Base-by-base conservation (phyloP, 2,888 invertebrate genomes). In the Oscheius sp. region DNA sequence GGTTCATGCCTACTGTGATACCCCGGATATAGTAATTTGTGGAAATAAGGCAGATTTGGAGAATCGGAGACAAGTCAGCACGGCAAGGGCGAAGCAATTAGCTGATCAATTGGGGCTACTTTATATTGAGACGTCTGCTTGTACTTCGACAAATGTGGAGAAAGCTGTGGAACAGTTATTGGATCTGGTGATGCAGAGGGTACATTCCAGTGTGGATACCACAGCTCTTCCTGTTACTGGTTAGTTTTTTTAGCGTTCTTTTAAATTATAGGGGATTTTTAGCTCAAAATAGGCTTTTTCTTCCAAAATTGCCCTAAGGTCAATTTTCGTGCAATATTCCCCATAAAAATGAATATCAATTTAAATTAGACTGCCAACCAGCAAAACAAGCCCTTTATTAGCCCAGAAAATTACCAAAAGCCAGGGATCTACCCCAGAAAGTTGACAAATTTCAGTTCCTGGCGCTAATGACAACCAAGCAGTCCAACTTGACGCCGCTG, bases 61-160 rank as follows among this genome's bases (percentile, higher is more conserved):
- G 87, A 93, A 94, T 79, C 92, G 93, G 84, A 91, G 96, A 76
- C 92, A 93, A 69, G 89, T 91, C 9, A 85, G 89, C 43, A 90
- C 90, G 9, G 89, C 89, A 12, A 78, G 89, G 59, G 90, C 90
- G 18, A 88, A 89, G 75, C 93, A 94, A 85, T 91, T 96, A 87
- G 95, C 96, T 0, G 93, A 94, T 85, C 94, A 94, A 89, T 93
- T 94, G 89, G 94, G 92, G 92, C 90, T 96, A 86, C 92, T 93
- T 18, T 97, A 98, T 89, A 91, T 97, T 89, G 97, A 98, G 91
- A 97, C 96, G 0, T 96, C 96, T 89, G 96, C 97, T 75, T 94
- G 94, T 79, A 94, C 94, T 0, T 96, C 96, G 1, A 93, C 94
- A 86, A 96, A 96, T 89, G 93, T 98, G 45, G 92, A 93, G 73